phyloP scores from a whole-genome alignment of 2,113 vertebrate species.

The Bambusicola thoracicus region DNA sequence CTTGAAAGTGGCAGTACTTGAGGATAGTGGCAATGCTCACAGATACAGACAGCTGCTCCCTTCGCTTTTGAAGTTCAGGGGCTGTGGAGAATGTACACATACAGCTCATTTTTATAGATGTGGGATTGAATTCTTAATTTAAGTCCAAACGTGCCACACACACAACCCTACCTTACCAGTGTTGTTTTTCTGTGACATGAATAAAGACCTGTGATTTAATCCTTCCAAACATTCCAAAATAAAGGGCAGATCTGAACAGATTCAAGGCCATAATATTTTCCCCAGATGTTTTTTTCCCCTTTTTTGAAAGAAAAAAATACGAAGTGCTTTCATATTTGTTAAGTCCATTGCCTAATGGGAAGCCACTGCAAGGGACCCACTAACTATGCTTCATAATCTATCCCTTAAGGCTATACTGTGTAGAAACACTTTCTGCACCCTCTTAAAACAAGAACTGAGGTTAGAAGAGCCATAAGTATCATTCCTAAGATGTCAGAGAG shows the following conservation, averaged over 20 bases:
- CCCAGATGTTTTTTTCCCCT: not conserved
- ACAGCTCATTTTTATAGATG: conserved; percentile 47
- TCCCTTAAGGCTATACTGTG: not conserved
- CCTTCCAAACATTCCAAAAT: conserved; percentile 17
- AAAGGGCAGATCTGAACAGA: conserved; percentile 6
- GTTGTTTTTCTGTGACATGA: not conserved
- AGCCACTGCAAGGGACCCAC: not conserved
- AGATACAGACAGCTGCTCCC: conserved; percentile 35
- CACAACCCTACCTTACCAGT: not conserved
- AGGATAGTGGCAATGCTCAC: not conserved
- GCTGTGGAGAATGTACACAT: conserved; percentile 10
- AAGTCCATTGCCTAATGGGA: not conserved
- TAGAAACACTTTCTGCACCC: not conserved
- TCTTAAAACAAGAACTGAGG: not conserved
- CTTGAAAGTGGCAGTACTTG: not conserved
- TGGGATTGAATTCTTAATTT: not conserved
- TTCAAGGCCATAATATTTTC: not conserved
- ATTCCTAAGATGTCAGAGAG: conserved; percentile 24
- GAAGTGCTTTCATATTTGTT: conserved; percentile 16
- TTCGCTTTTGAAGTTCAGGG: conserved; percentile 58
- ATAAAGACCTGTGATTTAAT: not conserved
- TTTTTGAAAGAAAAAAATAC: not conserved
- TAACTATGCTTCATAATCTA: not conserved
- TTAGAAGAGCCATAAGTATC: not conserved
- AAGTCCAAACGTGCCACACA: not conserved